Conservation (phyloP, 1,140 invertebrate species). For the Pseudomyrmex gracilis region DNA sequence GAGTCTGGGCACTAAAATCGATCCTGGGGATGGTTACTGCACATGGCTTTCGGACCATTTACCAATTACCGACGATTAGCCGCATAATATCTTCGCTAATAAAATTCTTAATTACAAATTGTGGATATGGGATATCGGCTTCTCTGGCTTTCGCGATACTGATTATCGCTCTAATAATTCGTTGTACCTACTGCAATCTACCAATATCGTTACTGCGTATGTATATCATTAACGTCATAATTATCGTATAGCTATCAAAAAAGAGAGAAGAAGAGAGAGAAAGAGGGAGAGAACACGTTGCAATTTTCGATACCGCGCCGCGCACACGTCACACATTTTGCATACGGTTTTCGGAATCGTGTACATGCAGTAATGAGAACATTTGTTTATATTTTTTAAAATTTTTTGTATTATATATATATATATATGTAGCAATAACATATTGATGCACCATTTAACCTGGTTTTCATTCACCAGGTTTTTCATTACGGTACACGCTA, state of each 20-base stretch:
- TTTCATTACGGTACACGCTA: constrained; percentile 46
- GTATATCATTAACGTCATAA: constrained; percentile 57
- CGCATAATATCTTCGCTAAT: constrained; percentile 68
- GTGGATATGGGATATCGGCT: constrained; percentile 67
- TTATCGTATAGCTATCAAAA: constrained; percentile 48
- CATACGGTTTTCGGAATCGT: constrained; percentile 25
- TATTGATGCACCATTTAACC: constrained; percentile 48
- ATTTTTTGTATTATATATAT: neutral
- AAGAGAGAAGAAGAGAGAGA: neutral
- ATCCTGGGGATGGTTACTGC: constrained; percentile 54
- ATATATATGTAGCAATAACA: constrained; percentile 5
- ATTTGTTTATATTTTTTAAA: constrained; percentile 27
- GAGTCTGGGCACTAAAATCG: constrained; percentile 52
- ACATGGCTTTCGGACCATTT: constrained; percentile 65
- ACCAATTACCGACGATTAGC: constrained; percentile 68
- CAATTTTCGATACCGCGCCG: constrained; percentile 51
- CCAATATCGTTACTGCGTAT: constrained; percentile 63
- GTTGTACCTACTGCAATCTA: constrained; percentile 61
- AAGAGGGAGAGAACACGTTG: neutral
- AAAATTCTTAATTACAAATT: constrained; percentile 69
- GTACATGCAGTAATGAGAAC: neutral
- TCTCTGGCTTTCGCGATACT: constrained; percentile 59
- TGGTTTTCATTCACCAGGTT: constrained; percentile 42
- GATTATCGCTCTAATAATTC: constrained; percentile 67
- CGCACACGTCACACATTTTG: constrained; percentile 9